phyloP scores from a whole-genome alignment of 2,888 invertebrate genomes.

The Psylliodes chrysocephalus region DNA sequence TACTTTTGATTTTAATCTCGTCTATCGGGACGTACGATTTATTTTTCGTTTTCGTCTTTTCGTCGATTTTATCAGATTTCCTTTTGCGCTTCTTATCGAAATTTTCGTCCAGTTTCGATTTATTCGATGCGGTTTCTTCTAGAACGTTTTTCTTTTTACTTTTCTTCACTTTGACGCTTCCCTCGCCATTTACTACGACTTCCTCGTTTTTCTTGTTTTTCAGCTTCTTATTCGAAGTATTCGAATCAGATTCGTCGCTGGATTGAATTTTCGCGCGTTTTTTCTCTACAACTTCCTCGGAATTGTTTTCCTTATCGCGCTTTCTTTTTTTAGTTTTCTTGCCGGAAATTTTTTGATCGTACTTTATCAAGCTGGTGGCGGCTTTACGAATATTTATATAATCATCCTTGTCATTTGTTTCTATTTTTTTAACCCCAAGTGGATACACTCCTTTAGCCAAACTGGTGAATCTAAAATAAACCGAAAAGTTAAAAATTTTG shows the following conservation, averaged over 20 bases:
- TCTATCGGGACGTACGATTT: slow-evolving; percentile 1
- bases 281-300: slow-evolving; percentile 34
- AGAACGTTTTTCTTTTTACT: neutral
- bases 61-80: neutral
- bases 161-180: neutral
- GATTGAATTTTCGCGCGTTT: slow-evolving; percentile 46
- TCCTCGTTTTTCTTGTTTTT: slow-evolving; percentile 10
- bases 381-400: slow-evolving; percentile 56
- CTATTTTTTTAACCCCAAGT: slow-evolving; percentile 69
- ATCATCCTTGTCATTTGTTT: slow-evolving; percentile 56
- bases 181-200: neutral
- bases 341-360: slow-evolving; percentile 56
- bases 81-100: no score
- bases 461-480: slow-evolving; percentile 68
- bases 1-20: slow-evolving; percentile 8
- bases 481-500: slow-evolving; percentile 22
- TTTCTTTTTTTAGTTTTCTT: slow-evolving; percentile 57
- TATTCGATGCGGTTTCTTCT: no score
- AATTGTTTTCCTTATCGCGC: slow-evolving; percentile 40
- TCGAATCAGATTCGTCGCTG: neutral
- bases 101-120: neutral
- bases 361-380: slow-evolving; percentile 57
- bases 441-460: slow-evolving; percentile 75
- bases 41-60: slow-evolving; percentile 19
- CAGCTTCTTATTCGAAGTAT: neutral